Evolutionary conservation across 2,888 invertebrate species (phyloP).

Genomic region (Latheticus oryzae): DNA sequence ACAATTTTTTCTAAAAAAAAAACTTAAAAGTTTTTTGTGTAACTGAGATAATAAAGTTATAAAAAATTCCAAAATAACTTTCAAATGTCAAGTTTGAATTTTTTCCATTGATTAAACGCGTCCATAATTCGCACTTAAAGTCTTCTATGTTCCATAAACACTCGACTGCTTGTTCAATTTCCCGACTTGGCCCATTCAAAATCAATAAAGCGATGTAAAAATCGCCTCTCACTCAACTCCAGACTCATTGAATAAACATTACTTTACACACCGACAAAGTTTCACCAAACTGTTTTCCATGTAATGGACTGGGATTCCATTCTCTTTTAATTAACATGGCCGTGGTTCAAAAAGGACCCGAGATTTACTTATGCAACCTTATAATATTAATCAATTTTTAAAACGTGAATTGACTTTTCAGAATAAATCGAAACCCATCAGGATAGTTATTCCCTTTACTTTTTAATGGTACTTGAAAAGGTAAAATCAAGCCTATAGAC

Average conservation of each 20-base stretch:
- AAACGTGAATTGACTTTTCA: not conserved
- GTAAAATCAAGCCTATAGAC: no score
- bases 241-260: constrained; percentile 41
- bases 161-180: constrained; percentile 33
- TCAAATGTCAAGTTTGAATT: no score
- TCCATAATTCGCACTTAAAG: constrained; percentile 3
- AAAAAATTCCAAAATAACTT: constrained; percentile 9
- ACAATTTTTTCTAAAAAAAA: not conserved
- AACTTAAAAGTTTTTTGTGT: not conserved
- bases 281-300: constrained; percentile 38
- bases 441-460: no score
- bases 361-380: constrained; percentile 33
- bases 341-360: constrained; percentile 29
- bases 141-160: constrained; percentile 18
- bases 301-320: constrained; percentile 40
- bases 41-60: not conserved
- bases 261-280: constrained; percentile 40
- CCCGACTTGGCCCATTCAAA: constrained; percentile 31
- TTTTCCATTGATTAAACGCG: no score
- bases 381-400: constrained; percentile 8
- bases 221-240: constrained; percentile 33
- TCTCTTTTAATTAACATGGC: constrained; percentile 41
- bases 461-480: no score
- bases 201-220: constrained; percentile 41
- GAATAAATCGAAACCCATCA: no score